These are phyloP conservation scores for Phytoseiulus persimilis DNA, from an alignment of 2,888 invertebrate genomes.

Conservation along the genomic window DNA sequence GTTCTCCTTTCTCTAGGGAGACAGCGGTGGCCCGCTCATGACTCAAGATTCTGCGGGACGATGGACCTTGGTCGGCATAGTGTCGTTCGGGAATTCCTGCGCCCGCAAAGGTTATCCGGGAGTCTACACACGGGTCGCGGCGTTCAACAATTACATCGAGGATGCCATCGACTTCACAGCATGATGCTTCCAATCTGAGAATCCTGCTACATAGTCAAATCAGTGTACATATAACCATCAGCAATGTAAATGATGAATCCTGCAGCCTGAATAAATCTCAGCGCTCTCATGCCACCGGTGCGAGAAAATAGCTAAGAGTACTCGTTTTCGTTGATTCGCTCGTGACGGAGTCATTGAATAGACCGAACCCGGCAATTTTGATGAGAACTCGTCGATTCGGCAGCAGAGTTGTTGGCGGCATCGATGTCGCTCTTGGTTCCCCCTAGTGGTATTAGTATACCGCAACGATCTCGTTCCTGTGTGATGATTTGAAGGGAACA, in stretches of 20 bases:
- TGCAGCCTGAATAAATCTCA: neutral
- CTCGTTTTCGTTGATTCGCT: too few relatives aligned
- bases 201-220: neutral
- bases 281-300: too few relatives aligned
- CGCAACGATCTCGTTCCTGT: too few relatives aligned
- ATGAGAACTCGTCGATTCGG: too few relatives aligned
- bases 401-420: too few relatives aligned
- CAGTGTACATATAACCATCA: neutral
- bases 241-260: neutral
- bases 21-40: slow-evolving; percentile 22
- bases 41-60: slow-evolving; percentile 10
- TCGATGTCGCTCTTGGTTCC: too few relatives aligned
- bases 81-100: slow-evolving; percentile 34
- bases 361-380: too few relatives aligned
- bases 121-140: neutral
- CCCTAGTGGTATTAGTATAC: too few relatives aligned
- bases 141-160: slow-evolving; percentile 28
- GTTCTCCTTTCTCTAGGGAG: slow-evolving; percentile 9
- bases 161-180: slow-evolving; percentile 35
- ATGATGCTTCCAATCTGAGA: neutral
- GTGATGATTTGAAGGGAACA: too few relatives aligned
- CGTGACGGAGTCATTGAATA: too few relatives aligned
- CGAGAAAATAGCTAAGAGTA: too few relatives aligned
- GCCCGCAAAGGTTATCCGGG: slow-evolving; percentile 27
- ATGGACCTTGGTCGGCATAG: slow-evolving; percentile 14